Percentiles rank a stretch among this genome's conserved stretches.
Evolutionary conservation across 2,797 vertebrate species (phyloP).

Genomic region (Eulemur albifrons): DNA sequence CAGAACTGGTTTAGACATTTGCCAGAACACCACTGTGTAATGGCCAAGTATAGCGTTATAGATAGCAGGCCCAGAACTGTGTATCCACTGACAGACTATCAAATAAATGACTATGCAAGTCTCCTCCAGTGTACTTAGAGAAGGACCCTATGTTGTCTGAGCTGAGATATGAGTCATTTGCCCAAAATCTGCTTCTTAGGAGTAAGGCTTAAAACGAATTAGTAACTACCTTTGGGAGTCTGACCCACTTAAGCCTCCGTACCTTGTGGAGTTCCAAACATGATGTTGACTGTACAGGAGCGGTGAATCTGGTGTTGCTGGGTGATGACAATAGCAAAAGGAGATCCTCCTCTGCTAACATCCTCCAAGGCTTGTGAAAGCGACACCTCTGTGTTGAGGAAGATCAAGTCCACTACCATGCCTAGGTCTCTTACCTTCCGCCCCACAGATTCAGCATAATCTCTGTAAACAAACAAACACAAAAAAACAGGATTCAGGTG

Average conservation of each 20-base stretch:
- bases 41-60: background rate
- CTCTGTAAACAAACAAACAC: slow-evolving; percentile 84
- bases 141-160: background rate
- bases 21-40: background rate
- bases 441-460: slow-evolving; percentile 97
- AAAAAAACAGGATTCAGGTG: slow-evolving; percentile 65
- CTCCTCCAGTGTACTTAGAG: background rate
- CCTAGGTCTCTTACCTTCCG: slow-evolving; percentile 96
- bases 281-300: slow-evolving; percentile 98
- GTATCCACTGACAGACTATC: background rate
- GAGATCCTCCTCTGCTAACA: slow-evolving; percentile 95
- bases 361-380: slow-evolving; percentile 97
- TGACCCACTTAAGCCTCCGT: slow-evolving; percentile 38
- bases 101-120: background rate
- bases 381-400: slow-evolving; percentile 98
- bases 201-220: background rate
- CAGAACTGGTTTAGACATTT: background rate
- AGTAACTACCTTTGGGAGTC: background rate
- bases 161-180: background rate
- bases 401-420: slow-evolving; percentile 99
- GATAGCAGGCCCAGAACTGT: background rate
- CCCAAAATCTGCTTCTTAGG: background rate
- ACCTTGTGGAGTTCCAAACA: slow-evolving; percentile 99
- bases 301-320: slow-evolving; percentile 98
- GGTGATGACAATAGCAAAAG: slow-evolving; percentile 98